A percentile compares a stretch with the other conserved stretches of the same genome.
phyloP scores from a whole-genome alignment of 1,140 invertebrate species.

The Rhopalosiphum padi region DNA sequence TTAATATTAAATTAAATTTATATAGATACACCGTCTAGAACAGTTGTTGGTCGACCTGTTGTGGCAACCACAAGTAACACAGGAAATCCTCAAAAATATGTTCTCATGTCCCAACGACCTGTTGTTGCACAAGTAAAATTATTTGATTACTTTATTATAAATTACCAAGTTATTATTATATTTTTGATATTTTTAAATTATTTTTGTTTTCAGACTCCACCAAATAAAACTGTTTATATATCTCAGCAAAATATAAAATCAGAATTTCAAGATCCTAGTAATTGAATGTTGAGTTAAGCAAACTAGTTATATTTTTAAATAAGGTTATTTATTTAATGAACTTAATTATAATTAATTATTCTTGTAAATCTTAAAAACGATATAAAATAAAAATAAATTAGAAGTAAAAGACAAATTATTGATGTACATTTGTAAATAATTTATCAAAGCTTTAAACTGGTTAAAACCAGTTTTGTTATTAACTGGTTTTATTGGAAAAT shows the following conservation, averaged over 20 bases:
- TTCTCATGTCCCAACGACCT: constrained; percentile 49
- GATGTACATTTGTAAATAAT: neutral
- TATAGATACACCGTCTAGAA: constrained; percentile 36
- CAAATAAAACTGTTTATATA: constrained; percentile 37
- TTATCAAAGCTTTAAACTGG: no score
- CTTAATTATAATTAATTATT: no score
- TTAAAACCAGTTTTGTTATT: neutral
- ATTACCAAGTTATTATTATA: neutral
- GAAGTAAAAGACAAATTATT: neutral
- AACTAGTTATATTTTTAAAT: neutral
- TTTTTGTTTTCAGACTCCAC: constrained; percentile 29
- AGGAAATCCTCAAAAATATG: constrained; percentile 47
- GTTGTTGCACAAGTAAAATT: constrained; percentile 33
- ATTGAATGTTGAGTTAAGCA: neutral
- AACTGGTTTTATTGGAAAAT: neutral
- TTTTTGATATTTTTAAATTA: neutral
- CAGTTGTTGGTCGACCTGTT: constrained; percentile 44
- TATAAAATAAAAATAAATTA: neutral
- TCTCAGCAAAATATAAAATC: constrained; percentile 40
- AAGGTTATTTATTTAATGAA: neutral
- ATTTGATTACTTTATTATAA: neutral
- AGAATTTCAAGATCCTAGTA: constrained; percentile 50
- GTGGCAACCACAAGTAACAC: neutral
- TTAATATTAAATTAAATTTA: neutral
- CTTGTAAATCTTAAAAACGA: neutral